A percentile compares a stretch with the other conserved stretches of the same genome.
These are phyloP conservation scores for Acrobasis suavella DNA, from an alignment of 2,888 invertebrate species.

Conservation along the genomic window DNA sequence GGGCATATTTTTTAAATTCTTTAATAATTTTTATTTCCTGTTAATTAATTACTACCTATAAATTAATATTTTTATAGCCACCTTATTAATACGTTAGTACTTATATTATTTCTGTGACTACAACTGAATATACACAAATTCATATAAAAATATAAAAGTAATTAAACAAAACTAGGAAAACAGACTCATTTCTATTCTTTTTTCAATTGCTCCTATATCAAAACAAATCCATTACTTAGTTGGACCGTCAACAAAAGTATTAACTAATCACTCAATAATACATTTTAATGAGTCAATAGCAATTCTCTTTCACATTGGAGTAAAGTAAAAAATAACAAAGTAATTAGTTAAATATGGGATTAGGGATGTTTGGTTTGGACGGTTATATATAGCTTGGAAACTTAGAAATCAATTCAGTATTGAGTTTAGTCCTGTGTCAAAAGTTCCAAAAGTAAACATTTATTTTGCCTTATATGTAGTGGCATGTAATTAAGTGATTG, in stretches of 20 bases:
- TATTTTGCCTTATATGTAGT: too few species aligned
- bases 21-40: too few species aligned
- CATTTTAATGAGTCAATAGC: not conserved
- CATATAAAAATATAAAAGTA: not conserved
- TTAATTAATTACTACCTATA: too few species aligned
- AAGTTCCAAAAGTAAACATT: not conserved
- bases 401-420: not conserved
- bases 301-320: not conserved
- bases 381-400: not conserved
- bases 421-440: too few species aligned
- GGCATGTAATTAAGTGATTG: too few species aligned
- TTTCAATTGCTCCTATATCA: not conserved
- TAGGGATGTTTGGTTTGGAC: not conserved
- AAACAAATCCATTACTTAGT: conserved; percentile 9
- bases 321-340: not conserved
- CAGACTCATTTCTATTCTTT: not conserved
- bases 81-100: too few species aligned
- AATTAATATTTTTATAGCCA: too few species aligned
- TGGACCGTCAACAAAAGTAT: conserved; percentile 20
- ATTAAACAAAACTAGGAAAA: not conserved
- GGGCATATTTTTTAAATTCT: too few species aligned
- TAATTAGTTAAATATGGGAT: conserved; percentile 5
- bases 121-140: not conserved
- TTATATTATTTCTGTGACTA: too few species aligned
- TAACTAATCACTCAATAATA: conserved; percentile 1